Conservation (phyloP, 2,888 invertebrate genomes). For the Scaptomyza tumidula region DNA sequence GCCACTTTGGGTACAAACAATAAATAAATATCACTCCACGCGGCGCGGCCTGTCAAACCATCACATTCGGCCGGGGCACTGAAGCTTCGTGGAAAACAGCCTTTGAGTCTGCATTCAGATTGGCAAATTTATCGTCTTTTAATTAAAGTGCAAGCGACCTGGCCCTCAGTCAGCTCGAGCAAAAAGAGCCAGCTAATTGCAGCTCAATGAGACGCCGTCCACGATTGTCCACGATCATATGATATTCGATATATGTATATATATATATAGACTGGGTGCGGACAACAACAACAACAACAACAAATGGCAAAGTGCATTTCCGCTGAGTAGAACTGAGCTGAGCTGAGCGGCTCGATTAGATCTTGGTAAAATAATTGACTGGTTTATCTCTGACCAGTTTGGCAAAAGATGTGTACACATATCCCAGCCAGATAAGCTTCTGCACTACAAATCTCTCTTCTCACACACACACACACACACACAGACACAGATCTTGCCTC, state of each 20-base stretch:
- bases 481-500: conserved; percentile 18
- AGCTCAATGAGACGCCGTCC: conserved; percentile 45
- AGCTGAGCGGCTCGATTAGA: conserved; percentile 42
- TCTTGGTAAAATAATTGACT: conserved; percentile 65
- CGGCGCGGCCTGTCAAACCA: conserved; percentile 64
- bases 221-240: conserved; percentile 17
- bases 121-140: conserved; percentile 84
- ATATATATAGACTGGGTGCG: conserved; percentile 1
- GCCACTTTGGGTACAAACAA: conserved; percentile 82
- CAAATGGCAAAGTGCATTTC: conserved; percentile 46
- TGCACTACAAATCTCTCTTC: conserved; percentile 28
- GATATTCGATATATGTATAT: conserved; percentile 10
- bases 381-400: conserved; percentile 62
- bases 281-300: neutral
- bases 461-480: conserved; percentile 2
- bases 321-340: conserved; percentile 25
- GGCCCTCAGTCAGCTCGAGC: conserved; percentile 66
- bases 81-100: neutral
- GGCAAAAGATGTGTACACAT: conserved; percentile 57
- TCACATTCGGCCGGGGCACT: neutral
- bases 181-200: conserved; percentile 67
- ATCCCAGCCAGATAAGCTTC: conserved; percentile 56
- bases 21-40: conserved; percentile 79
- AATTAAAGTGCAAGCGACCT: conserved; percentile 83
- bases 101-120: conserved; percentile 51